phyloP scores from a whole-genome alignment of 2,888 invertebrate genomes.

The Limenitis arthemis region DNA sequence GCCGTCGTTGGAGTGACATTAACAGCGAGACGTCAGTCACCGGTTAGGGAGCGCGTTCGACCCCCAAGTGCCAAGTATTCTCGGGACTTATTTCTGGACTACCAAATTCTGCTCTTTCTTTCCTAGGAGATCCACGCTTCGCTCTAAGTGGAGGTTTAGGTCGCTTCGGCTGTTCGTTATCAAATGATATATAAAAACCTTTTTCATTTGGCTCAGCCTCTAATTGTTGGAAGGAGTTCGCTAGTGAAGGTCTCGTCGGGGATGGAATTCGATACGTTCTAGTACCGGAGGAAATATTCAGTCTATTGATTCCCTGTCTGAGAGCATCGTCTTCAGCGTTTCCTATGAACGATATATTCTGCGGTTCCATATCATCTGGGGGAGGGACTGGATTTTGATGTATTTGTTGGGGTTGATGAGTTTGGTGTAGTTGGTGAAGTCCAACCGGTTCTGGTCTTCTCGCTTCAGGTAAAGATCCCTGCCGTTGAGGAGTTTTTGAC shows the following conservation, averaged over 20 bases:
- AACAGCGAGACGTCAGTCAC: constrained; percentile 49
- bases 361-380: constrained; percentile 92
- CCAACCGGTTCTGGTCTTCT: constrained; percentile 45
- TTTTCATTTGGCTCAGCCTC: constrained; percentile 75
- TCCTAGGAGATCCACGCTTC: constrained; percentile 83
- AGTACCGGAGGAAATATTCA: constrained; percentile 90
- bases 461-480: constrained; percentile 57
- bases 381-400: constrained; percentile 78
- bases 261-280: constrained; percentile 92
- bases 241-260: constrained; percentile 82
- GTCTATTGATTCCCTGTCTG: constrained; percentile 78
- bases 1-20: constrained; percentile 89
- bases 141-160: constrained; percentile 89
- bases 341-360: constrained; percentile 93
- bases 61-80: constrained; percentile 36
- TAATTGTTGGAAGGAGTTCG: constrained; percentile 78
- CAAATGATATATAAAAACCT: constrained; percentile 95
- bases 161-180: constrained; percentile 88
- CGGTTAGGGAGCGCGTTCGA: constrained; percentile 29
- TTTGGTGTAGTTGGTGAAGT: constrained; percentile 70
- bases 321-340: constrained; percentile 73
- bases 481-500: constrained; percentile 69
- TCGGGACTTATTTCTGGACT: constrained; percentile 53
- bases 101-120: constrained; percentile 65
- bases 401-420: constrained; percentile 64